A percentile compares a stretch with the other conserved stretches of the same genome.
Evolutionary conservation across 2,797 vertebrate species (phyloP).

Genomic region (Myotis findleyi): DNA sequence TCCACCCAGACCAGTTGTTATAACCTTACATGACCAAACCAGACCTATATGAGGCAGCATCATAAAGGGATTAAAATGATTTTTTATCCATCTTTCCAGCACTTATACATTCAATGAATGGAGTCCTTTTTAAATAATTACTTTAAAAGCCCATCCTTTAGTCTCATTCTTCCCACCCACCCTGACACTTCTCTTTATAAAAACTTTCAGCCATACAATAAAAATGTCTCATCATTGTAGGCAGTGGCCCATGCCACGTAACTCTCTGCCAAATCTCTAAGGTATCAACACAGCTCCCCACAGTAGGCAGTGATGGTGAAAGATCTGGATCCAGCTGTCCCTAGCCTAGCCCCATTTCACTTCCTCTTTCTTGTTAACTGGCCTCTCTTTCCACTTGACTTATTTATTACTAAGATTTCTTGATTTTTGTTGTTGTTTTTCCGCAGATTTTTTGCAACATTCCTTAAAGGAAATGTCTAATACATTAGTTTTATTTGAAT

Average conservation of each 20-base stretch:
- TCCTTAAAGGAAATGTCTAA: slow-evolving; percentile 24
- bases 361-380: neutral
- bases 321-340: neutral
- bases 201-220: slow-evolving; percentile 32
- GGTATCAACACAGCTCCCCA: neutral
- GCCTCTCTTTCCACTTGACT: neutral
- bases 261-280: slow-evolving; percentile 12
- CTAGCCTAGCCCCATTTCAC: neutral
- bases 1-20: neutral
- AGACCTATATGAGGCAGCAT: neutral
- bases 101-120: neutral
- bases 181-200: slow-evolving; percentile 8
- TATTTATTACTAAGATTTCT: neutral
- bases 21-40: neutral
- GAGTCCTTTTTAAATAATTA: slow-evolving; percentile 13
- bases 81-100: neutral
- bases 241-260: neutral
- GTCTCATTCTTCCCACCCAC: neutral
- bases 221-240: neutral
- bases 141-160: slow-evolving; percentile 35
- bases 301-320: neutral
- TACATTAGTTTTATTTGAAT: neutral
- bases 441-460: neutral
- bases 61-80: neutral
- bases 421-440: neutral